Conservation (phyloP, 2,888 invertebrate genomes). For the Limnephilus auricula region DNA sequence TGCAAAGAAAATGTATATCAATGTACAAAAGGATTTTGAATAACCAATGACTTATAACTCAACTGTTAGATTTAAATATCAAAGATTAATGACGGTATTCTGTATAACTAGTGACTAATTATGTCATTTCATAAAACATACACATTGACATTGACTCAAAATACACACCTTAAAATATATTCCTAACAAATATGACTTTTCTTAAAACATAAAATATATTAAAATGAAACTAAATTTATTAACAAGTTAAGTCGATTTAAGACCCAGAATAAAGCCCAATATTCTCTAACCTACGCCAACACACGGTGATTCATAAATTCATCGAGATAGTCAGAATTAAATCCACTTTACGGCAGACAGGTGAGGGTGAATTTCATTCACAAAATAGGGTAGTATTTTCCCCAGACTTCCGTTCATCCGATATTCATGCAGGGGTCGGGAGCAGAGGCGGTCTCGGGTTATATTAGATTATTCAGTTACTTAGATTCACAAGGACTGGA, state of each 20-base stretch:
- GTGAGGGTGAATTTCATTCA: constrained; percentile 64
- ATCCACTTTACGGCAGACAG: constrained; percentile 59
- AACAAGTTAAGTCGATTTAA: neutral
- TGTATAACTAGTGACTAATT: neutral
- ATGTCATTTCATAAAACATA: neutral
- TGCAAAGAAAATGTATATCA: no score
- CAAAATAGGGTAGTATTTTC: constrained; percentile 61
- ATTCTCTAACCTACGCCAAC: neutral
- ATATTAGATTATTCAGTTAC: constrained; percentile 66
- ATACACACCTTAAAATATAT: neutral
- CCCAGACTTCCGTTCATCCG: constrained; percentile 54
- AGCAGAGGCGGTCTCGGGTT: constrained; percentile 59
- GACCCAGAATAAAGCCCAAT: neutral
- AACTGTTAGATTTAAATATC: neutral
- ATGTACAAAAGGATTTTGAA: neutral
- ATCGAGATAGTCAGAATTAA: constrained; percentile 42
- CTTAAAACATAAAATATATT: neutral
- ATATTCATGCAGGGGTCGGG: constrained; percentile 56
- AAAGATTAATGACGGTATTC: neutral
- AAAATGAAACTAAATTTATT: neutral
- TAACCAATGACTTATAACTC: neutral
- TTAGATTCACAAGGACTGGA: constrained; percentile 63
- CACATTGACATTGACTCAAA: neutral
- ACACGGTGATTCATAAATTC: constrained; percentile 37
- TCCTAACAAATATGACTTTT: no score